phyloP scores from a whole-genome alignment of 2,888 invertebrate species.

The Rotaria socialis region DNA sequence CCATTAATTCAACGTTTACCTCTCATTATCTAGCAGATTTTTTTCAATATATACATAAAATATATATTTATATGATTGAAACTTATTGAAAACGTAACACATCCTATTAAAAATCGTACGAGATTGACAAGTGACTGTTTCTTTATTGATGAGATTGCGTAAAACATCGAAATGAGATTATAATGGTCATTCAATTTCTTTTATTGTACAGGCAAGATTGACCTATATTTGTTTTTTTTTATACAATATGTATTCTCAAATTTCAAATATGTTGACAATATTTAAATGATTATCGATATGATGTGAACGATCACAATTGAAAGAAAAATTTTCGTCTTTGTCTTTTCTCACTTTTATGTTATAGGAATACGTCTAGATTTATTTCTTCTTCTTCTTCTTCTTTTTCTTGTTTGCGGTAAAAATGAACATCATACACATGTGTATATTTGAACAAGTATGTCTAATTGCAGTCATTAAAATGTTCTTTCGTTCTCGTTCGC shows the following conservation, averaged over 20 bases:
- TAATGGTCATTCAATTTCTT: not conserved
- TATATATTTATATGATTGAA: not conserved
- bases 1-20: not conserved
- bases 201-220: not conserved
- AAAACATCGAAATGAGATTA: not conserved
- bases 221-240: not conserved
- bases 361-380: not conserved
- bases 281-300: not conserved
- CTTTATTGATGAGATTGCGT: not conserved
- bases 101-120: not conserved
- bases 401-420: not conserved
- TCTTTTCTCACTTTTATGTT: not conserved
- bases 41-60: not conserved
- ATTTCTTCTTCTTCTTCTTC: not conserved
- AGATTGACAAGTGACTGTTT: slow-evolving; percentile 5
- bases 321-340: not conserved
- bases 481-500: not conserved
- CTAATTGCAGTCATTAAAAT: slow-evolving; percentile 11
- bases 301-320: not conserved
- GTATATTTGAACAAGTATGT: not conserved
- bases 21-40: not conserved
- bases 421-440: not conserved
- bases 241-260: not conserved
- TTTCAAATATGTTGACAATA: not conserved
- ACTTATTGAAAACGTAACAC: not conserved